phyloP scores from a whole-genome alignment of 2,113 vertebrate species.

The Turnix velox region DNA sequence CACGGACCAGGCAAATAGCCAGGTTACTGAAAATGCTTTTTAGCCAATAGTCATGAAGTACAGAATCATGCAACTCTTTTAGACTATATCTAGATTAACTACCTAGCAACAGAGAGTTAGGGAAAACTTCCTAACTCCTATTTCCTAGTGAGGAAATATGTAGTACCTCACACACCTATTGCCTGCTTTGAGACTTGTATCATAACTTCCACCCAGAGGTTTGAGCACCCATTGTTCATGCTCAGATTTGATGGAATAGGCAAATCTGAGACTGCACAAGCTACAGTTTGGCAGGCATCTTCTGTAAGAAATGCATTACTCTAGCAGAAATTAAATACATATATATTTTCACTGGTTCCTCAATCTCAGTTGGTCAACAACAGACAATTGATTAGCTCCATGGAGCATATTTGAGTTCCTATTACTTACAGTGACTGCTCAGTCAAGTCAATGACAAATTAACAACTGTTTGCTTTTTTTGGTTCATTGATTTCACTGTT shows the following conservation, averaged over 20 bases:
- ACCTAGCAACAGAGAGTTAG: neutral
- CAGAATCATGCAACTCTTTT: neutral
- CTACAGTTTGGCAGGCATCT: neutral
- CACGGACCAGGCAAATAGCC: neutral
- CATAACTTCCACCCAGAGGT: neutral
- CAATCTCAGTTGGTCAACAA: neutral
- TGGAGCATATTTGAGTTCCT: neutral
- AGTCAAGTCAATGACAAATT: neutral
- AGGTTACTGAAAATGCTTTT: neutral
- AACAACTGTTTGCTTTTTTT: neutral
- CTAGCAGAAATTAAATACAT: neutral
- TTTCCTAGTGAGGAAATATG: neutral
- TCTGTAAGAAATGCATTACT: neutral
- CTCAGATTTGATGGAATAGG: neutral
- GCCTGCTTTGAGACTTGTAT: neutral
- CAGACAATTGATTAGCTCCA: neutral
- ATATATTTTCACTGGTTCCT: neutral
- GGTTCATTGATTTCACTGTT: neutral
- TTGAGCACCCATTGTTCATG: neutral
- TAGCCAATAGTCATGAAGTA: neutral
- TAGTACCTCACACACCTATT: neutral
- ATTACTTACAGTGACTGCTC: neutral
- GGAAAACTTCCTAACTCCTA: neutral
- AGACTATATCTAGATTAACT: neutral
- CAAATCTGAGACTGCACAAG: neutral